A percentile compares a stretch with the other conserved stretches of the same genome.
Conservation (phyloP, 2,888 invertebrate genomes). For the Aproaerema taeniolella region DNA sequence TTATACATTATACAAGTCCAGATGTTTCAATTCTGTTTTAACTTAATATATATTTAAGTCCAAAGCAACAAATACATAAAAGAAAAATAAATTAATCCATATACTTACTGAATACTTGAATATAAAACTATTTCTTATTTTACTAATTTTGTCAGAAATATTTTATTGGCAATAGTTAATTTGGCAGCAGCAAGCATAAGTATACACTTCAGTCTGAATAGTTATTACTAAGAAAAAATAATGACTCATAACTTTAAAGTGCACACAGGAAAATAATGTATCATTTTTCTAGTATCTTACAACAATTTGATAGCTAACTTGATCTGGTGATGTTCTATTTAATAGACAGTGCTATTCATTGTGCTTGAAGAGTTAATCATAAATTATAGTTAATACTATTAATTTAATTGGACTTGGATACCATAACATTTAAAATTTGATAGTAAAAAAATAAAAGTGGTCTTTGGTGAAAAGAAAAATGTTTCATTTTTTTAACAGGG, state of each 20-base stretch:
- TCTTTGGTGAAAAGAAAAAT: conserved; percentile 58
- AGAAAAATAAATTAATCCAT: no score
- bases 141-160: conserved; percentile 19
- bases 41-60: no score
- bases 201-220: conserved; percentile 37
- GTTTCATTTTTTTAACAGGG: no score
- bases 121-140: no score
- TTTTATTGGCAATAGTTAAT: conserved; percentile 53
- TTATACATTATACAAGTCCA: no score
- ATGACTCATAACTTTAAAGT: conserved; percentile 18
- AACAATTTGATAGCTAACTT: conserved; percentile 14
- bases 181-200: conserved; percentile 51
- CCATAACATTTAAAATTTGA: no score
- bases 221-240: conserved; percentile 22
- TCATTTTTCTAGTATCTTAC: no score
- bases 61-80: no score
- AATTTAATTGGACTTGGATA: no score
- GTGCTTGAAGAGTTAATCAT: not conserved
- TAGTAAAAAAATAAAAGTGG: conserved; percentile 18
- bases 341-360: not conserved
- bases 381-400: no score
- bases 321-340: conserved; percentile 16
- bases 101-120: not conserved
- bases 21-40: no score
- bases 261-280: no score